phyloP scores from a whole-genome alignment of 2,797 vertebrate genomes.

The Buphagus erythrorhynchus region DNA sequence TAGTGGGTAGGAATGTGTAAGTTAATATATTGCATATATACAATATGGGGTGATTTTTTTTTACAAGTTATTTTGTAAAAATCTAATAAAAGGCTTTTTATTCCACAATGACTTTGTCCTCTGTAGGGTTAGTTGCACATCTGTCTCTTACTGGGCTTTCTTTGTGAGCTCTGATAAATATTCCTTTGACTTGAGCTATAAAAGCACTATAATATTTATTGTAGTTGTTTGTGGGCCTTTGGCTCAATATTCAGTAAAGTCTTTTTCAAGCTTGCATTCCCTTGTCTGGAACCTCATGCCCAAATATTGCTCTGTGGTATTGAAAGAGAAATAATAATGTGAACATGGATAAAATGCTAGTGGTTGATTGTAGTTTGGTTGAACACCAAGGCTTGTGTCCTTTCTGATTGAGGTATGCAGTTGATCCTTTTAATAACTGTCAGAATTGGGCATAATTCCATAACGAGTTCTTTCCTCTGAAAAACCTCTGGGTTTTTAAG shows the following conservation, averaged over 20 bases:
- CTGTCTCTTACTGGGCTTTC: background rate
- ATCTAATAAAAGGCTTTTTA: constrained; percentile 75
- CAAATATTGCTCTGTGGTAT: background rate
- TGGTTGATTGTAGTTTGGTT: background rate
- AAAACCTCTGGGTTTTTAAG: background rate
- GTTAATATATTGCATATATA: constrained; percentile 35
- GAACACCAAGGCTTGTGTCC: background rate
- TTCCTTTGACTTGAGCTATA: background rate
- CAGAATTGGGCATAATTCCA: background rate
- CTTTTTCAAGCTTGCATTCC: background rate
- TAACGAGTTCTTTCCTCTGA: background rate
- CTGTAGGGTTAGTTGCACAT: background rate
- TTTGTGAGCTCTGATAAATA: background rate
- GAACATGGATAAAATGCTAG: background rate
- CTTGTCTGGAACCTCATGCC: background rate
- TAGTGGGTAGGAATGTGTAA: constrained; percentile 30
- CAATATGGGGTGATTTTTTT: constrained; percentile 19
- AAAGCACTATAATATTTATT: background rate
- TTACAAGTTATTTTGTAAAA: constrained; percentile 75
- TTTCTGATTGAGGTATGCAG: background rate
- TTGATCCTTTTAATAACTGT: background rate
- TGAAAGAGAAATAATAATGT: background rate
- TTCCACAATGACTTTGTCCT: background rate
- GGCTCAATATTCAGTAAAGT: background rate
- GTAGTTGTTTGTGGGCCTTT: background rate